Evolutionary conservation across 2,113 vertebrate genomes (phyloP).

Genomic region (Anhinga rufa): DNA sequence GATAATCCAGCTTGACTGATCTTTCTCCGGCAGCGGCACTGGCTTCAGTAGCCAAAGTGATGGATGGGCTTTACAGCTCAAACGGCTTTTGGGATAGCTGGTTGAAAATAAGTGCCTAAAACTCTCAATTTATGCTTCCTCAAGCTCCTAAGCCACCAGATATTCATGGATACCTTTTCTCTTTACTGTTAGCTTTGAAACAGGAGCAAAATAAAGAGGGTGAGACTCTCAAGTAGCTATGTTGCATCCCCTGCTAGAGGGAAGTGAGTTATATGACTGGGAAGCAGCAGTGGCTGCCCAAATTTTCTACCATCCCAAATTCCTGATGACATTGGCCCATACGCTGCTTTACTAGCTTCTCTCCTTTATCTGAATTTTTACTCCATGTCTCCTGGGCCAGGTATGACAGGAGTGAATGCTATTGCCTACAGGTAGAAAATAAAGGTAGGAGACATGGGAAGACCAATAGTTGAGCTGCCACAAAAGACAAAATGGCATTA

Average conservation of each 20-base stretch:
- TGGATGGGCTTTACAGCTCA: neutral
- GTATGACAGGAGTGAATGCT: neutral
- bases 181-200: neutral
- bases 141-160: neutral
- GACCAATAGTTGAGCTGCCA: neutral
- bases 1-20: constrained; percentile 13
- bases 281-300: neutral
- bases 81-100: neutral
- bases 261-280: neutral
- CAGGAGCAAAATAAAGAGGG: neutral
- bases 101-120: neutral
- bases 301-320: neutral
- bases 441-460: neutral
- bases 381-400: neutral
- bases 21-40: neutral
- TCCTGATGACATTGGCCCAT: neutral
- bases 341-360: neutral
- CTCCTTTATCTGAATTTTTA: neutral
- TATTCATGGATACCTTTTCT: neutral
- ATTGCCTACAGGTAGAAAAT: neutral
- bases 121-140: neutral
- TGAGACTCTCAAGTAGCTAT: neutral
- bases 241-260: neutral
- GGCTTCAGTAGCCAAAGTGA: neutral
- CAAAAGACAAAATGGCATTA: neutral